These are phyloP conservation scores for Idaea biselata DNA, from an alignment of 2,888 invertebrate genomes.

Conservation along the genomic window DNA sequence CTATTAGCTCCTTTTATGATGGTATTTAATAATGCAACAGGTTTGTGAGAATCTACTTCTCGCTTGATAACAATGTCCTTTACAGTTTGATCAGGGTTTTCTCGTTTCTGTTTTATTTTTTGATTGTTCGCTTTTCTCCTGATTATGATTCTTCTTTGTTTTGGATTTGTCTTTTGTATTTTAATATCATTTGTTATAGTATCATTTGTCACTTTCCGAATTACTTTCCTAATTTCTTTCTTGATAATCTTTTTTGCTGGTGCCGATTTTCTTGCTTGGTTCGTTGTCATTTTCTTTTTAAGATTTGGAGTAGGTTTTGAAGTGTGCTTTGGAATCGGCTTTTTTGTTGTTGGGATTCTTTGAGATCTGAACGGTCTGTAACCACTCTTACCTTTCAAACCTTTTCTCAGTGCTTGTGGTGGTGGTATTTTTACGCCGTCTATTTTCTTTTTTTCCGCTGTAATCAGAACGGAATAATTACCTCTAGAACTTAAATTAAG, in stretches of 20 bases:
- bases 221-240: conserved; percentile 10
- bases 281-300: not conserved
- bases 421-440: conserved; percentile 3
- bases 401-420: not conserved
- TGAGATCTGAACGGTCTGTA: not conserved
- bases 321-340: not conserved
- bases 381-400: not conserved
- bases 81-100: not conserved
- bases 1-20: not conserved
- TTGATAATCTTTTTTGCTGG: conserved; percentile 16
- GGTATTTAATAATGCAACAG: conserved; percentile 10
- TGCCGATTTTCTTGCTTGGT: not conserved
- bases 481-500: not conserved
- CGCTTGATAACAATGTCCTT: conserved; percentile 27
- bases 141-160: conserved; percentile 4
- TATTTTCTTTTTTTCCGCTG: conserved; percentile 4
- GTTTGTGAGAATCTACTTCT: conserved; percentile 27
- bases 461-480: not conserved
- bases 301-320: not conserved
- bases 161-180: conserved; percentile 15
- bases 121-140: conserved; percentile 15
- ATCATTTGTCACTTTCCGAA: conserved; percentile 12
- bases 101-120: conserved; percentile 21
- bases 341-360: not conserved
- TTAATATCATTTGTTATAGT: conserved; percentile 18